Base-by-base conservation (phyloP, 2,888 invertebrate species). In the Odontothrips loti region DNA sequence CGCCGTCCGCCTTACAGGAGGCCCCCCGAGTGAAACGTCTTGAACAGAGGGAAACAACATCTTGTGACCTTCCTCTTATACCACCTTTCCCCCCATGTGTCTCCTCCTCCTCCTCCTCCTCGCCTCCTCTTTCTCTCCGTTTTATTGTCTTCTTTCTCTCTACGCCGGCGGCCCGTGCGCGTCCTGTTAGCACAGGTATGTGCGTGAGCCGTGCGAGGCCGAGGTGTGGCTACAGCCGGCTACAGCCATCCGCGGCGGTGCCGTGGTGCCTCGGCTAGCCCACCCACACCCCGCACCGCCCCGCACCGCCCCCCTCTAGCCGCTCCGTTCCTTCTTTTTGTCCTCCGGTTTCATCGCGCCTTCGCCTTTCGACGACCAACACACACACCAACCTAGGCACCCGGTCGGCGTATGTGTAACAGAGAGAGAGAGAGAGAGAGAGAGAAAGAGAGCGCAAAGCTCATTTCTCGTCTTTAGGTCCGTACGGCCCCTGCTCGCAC, bases 11-110 rank as follows among this genome's bases (percentile, higher is more conserved):
- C n/a, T n/a, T 23, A 23, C 68, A 11, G 68, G 23, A 23, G 68
- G 68, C 68, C 68, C 68, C 68, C n/a, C 68, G 68, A 75, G 68
- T 75, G 68, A 75, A 75, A 75, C 68, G 27, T 75, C 27, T 75
- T 75, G 27, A 75, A 75, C 68, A 27, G 68, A 75, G 68, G 68
- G 68, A 75, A 75, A 75, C 68, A 75, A 75, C 68, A 75, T 75
- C 68, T 75, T 75, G 68, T 75, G 68, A 75, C 68, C 68, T 75
- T 75, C 68, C 27, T 75, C 11, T 75, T 68, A 68, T 23, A n/a
- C n/a, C n/a, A n/a, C 68, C 23, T 75, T 75, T 75, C 23, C 58
- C 20, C 20, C 58, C 20, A n/a, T 17, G 20, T 58, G 58, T 58
- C 58, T n/a, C 20, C 58, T 17, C 17, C 58, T 17, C 20, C 51